Percentiles rank a stretch among this genome's conserved stretches.
Conservation (phyloP, 1,140 invertebrate species). For the Drosophila lini region DNA sequence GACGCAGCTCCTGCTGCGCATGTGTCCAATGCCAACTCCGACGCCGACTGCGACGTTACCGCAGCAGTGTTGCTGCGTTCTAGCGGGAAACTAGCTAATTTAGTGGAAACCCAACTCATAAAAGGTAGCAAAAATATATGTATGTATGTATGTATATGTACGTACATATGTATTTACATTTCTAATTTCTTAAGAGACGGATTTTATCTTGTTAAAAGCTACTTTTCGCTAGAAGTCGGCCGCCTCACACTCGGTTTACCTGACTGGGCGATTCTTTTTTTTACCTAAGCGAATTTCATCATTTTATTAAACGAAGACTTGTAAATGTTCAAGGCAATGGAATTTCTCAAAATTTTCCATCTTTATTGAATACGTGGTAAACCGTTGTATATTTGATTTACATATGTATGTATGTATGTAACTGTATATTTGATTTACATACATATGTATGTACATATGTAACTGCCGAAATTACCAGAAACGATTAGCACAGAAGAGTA, state of each 20-base stretch:
- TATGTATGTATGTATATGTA: too few relatives aligned
- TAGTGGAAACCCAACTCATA: neutral
- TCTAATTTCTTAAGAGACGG: neutral
- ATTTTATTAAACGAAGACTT: slow-evolving; percentile 29
- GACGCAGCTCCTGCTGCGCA: slow-evolving; percentile 6
- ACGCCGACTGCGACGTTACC: slow-evolving; percentile 15
- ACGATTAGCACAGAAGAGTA: slow-evolving; percentile 22
- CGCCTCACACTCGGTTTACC: slow-evolving; percentile 27
- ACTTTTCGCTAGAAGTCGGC: neutral
- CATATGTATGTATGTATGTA: slow-evolving; percentile 16
- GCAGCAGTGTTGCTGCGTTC: neutral
- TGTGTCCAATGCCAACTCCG: slow-evolving; percentile 33
- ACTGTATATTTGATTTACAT: neutral
- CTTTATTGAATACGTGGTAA: neutral
- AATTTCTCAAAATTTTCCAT: slow-evolving; percentile 29
- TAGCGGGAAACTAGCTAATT: neutral
- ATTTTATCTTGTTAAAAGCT: neutral
- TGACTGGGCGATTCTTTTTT: slow-evolving; percentile 37
- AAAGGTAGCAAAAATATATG: neutral
- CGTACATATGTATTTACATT: too few relatives aligned
- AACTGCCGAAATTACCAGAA: slow-evolving; percentile 28
- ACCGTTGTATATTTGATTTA: neutral
- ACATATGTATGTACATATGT: slow-evolving; percentile 8
- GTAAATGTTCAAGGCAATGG: slow-evolving; percentile 35
- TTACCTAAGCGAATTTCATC: slow-evolving; percentile 57